Conservation (phyloP, 2,888 invertebrate species). For the Tolmerus cingulatus region DNA sequence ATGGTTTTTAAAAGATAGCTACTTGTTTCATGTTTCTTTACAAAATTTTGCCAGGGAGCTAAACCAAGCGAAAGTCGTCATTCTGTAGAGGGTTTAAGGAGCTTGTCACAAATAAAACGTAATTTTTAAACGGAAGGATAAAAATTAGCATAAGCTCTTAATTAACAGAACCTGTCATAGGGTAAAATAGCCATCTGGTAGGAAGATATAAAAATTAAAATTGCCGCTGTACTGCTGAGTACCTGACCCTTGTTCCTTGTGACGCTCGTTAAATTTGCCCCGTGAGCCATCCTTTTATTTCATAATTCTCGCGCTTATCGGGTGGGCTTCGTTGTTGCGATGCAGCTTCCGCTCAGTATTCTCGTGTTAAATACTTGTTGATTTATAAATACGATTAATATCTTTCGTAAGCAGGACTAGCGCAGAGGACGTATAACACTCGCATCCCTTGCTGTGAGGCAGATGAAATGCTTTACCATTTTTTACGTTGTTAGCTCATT, state of each 20-base stretch:
- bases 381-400: constrained; percentile 6
- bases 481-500: background rate
- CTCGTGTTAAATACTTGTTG: background rate
- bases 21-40: background rate
- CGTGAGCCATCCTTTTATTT: background rate
- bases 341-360: background rate
- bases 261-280: background rate
- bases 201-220: background rate
- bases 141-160: background rate
- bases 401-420: background rate
- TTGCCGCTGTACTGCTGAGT: background rate
- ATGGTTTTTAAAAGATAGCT: background rate
- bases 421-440: no score
- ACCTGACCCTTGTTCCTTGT: background rate
- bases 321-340: background rate
- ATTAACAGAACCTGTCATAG: background rate
- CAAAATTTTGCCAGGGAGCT: background rate
- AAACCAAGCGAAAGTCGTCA: background rate
- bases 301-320: background rate
- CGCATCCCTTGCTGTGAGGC: background rate
- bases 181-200: background rate
- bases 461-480: background rate
- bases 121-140: background rate
- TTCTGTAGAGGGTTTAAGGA: background rate
- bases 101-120: background rate